Percentiles rank a stretch among this genome's conserved stretches.
phyloP scores from a whole-genome alignment of 2,797 vertebrate genomes.

The Aratinga solstitialis region DNA sequence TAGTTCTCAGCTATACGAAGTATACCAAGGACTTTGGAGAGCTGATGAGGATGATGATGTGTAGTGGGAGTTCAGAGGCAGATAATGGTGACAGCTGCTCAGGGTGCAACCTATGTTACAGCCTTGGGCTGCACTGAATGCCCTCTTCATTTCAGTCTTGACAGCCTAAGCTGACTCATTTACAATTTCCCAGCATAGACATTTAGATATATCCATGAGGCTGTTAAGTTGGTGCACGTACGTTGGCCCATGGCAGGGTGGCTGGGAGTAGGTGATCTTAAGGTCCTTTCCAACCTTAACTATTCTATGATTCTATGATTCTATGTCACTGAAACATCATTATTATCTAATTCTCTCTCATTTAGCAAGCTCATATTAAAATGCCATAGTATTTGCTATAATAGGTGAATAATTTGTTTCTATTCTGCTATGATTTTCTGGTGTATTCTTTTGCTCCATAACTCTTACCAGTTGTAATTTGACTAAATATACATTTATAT shows the following conservation, averaged over 20 bases:
- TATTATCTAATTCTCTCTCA: neutral
- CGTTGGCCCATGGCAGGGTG: neutral
- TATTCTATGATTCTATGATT: neutral
- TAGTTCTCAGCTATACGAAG: neutral
- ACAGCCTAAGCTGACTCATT: neutral
- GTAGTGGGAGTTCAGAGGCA: neutral
- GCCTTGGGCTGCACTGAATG: neutral
- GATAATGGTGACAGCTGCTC: neutral
- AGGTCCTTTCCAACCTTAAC: neutral
- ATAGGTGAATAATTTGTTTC: neutral
- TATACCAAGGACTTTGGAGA: neutral
- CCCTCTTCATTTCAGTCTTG: neutral
- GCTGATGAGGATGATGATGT: neutral
- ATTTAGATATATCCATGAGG: neutral
- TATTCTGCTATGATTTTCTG: neutral
- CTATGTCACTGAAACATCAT: neutral
- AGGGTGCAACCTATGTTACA: neutral
- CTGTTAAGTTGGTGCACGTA: neutral
- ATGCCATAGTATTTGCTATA: neutral
- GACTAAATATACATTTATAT: neutral
- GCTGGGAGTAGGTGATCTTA: neutral
- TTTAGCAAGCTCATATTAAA: neutral
- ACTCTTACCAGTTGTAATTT: neutral
- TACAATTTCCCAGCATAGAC: neutral
- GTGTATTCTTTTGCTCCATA: neutral